Percentiles rank a stretch among this genome's conserved stretches.
Evolutionary conservation across 2,113 vertebrate species (phyloP).

Genomic region (Rana temporaria): DNA sequence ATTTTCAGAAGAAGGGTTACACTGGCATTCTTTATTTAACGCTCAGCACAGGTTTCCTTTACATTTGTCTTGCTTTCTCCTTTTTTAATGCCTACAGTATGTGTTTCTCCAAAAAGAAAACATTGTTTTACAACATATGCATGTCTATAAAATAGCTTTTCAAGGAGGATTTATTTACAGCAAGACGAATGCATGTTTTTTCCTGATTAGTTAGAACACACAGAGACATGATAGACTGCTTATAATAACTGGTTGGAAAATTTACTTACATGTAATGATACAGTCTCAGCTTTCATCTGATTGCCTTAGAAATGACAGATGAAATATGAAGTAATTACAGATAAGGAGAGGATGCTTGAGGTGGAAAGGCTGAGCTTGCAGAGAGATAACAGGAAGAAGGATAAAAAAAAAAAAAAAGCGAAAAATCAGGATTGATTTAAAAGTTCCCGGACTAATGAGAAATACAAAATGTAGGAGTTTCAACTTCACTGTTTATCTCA

Average conservation of each 20-base stretch:
- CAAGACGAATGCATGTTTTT: conserved; percentile 7
- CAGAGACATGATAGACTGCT: conserved; percentile 42
- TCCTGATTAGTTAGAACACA: conserved; percentile 28
- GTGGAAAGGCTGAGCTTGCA: conserved; percentile 29
- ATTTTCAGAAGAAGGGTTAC: no score
- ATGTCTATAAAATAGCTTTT: neutral
- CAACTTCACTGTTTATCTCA: no score
- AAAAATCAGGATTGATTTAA: conserved; percentile 9
- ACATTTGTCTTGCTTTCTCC: no score
- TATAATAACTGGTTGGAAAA: conserved; percentile 50
- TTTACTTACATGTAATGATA: conserved; percentile 50
- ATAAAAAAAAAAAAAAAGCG: neutral
- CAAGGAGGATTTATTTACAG: conserved; percentile 18
- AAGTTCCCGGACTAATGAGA: neutral
- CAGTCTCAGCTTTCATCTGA: conserved; percentile 36
- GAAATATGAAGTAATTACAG: conserved; percentile 53
- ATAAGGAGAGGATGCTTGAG: conserved; percentile 35
- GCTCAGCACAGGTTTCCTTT: no score
- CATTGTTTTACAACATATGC: no score
- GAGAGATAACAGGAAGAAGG: conserved; percentile 3
- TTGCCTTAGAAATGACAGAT: conserved; percentile 47
- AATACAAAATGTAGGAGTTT: conserved; percentile 2
- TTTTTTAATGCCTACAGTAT: no score
- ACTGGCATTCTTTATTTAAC: no score
- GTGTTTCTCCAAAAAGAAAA: no score